These are phyloP conservation scores for Eupithecia centaureata DNA, from an alignment of 2,888 invertebrate genomes.

Conservation along the genomic window DNA sequence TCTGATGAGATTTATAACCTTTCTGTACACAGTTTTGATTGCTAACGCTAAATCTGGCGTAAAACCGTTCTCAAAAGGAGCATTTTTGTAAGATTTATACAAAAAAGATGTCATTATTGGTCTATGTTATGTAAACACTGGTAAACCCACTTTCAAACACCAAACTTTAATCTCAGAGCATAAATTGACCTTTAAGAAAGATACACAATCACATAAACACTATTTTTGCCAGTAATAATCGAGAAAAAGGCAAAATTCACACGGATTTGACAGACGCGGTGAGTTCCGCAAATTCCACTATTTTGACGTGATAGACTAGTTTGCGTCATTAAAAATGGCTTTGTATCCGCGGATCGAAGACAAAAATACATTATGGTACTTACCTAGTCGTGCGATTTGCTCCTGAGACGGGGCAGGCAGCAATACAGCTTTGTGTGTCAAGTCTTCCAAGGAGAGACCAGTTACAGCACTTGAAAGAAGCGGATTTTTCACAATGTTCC, in stretches of 20 bases:
- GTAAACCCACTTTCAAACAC: conserved; percentile 1
- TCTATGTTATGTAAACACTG: conserved; percentile 38
- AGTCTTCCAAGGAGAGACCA: conserved; percentile 88
- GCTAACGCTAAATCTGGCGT: conserved; percentile 61
- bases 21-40: conserved; percentile 57
- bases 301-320: conserved; percentile 51
- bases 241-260: conserved; percentile 41
- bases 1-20: conserved; percentile 58
- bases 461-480: conserved; percentile 89
- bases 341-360: conserved; percentile 54
- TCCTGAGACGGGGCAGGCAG: conserved; percentile 84
- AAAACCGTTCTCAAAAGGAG: conserved; percentile 70
- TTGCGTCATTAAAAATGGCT: conserved; percentile 58
- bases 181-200: conserved; percentile 16
- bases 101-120: conserved; percentile 65
- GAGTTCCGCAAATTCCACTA: conserved; percentile 49
- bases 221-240: conserved; percentile 33
- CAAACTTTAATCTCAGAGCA: conserved; percentile 11
- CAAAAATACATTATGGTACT: conserved; percentile 72
- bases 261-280: conserved; percentile 54
- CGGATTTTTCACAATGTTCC: conserved; percentile 85
- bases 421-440: conserved; percentile 88
- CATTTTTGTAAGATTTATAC: conserved; percentile 71
- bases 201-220: conserved; percentile 33
- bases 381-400: conserved; percentile 71